phyloP scores from a whole-genome alignment of 2,113 vertebrate genomes.

The human region DNA sequence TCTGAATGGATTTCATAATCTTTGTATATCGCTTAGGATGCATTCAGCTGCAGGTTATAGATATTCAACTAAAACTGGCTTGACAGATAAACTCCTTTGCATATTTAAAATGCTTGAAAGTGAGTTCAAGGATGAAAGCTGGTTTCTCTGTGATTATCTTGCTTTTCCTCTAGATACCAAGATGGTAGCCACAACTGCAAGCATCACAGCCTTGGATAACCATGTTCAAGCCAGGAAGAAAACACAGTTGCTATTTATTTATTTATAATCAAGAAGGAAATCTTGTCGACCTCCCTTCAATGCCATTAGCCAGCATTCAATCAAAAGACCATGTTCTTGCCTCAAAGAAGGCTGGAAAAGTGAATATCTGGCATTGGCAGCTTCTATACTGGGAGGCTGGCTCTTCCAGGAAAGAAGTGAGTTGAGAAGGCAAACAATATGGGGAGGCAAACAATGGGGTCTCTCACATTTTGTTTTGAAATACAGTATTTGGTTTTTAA shows the following conservation, averaged over 20 bases:
- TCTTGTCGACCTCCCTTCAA: background rate
- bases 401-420: background rate
- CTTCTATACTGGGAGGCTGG: background rate
- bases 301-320: background rate
- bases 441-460: background rate
- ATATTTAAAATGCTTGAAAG: background rate
- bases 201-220: background rate
- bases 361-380: background rate
- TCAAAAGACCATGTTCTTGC: background rate
- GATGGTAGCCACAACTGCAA: background rate
- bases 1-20: background rate
- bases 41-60: background rate
- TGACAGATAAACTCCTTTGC: background rate
- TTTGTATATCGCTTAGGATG: background rate
- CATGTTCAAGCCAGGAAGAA: background rate
- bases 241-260: background rate
- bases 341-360: background rate
- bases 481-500: background rate
- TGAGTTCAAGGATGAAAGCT: background rate
- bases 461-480: constrained; percentile 26
- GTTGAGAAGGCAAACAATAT: background rate
- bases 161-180: background rate
- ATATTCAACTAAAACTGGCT: background rate
- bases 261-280: background rate
- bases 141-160: background rate